phyloP scores from a whole-genome alignment of 2,888 invertebrate species.

The Arge pagana region DNA sequence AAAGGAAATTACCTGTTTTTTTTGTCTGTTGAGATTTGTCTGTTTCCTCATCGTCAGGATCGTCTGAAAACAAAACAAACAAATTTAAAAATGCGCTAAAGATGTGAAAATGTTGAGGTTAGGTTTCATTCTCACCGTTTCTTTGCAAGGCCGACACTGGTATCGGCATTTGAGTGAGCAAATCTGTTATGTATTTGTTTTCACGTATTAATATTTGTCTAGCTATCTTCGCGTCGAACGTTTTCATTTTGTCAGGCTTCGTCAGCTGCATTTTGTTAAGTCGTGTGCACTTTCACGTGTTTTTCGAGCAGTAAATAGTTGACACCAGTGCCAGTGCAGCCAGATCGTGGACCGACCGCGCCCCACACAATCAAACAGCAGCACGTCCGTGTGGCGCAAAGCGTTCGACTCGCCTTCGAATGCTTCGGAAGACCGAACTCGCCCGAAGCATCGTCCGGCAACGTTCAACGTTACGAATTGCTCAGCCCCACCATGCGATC shows the following conservation, averaged over 20 bases:
- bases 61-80: slow-evolving; percentile 28
- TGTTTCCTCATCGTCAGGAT: slow-evolving; percentile 29
- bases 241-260: slow-evolving; percentile 47
- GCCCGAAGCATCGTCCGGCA: too few species aligned
- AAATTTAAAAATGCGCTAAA: not conserved
- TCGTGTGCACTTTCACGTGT: slow-evolving; percentile 25
- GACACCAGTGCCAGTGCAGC: too few species aligned
- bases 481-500: too few species aligned
- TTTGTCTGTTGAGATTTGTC: slow-evolving; percentile 26
- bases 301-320: too few species aligned
- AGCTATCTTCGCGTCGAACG: slow-evolving; percentile 50
- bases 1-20: slow-evolving; percentile 8
- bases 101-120: slow-evolving; percentile 16
- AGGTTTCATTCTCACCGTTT: slow-evolving; percentile 9
- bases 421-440: too few species aligned
- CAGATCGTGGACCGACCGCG: too few species aligned
- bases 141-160: slow-evolving; percentile 56
- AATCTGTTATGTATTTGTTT: slow-evolving; percentile 64
- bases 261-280: slow-evolving; percentile 47
- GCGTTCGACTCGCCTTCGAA: too few species aligned
- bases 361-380: too few species aligned
- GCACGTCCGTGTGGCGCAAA: too few species aligned
- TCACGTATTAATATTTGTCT: slow-evolving; percentile 62
- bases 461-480: too few species aligned
- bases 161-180: slow-evolving; percentile 64